A percentile compares a stretch with the other conserved stretches of the same genome.
phyloP scores from a whole-genome alignment of 2,797 vertebrate species.

The Poecilia wingei region DNA sequence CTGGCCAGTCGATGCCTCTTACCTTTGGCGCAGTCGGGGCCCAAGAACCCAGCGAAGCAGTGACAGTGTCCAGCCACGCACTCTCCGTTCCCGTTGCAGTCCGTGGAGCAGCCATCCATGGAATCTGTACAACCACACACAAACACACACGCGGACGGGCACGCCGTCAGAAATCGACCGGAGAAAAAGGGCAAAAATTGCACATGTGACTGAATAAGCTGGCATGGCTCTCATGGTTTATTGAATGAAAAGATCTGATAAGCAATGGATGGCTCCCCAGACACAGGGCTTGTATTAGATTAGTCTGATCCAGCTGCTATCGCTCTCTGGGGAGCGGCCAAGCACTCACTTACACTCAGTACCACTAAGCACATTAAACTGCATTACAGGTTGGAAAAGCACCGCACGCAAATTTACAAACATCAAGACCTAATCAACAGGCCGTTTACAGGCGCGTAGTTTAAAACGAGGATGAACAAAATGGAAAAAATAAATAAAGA shows the following conservation, averaged over 20 bases:
- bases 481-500: conserved; percentile 4
- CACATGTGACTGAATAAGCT: conserved; percentile 60
- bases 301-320: conserved; percentile 82
- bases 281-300: conserved; percentile 77
- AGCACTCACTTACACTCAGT: conserved; percentile 78
- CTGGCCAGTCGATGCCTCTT: conserved; percentile 45
- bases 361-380: conserved; percentile 77
- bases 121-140: conserved; percentile 78
- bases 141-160: conserved; percentile 31
- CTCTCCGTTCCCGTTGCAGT: conserved; percentile 96
- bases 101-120: conserved; percentile 93
- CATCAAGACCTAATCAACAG: conserved; percentile 74
- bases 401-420: conserved; percentile 65
- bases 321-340: conserved; percentile 75
- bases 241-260: conserved; percentile 80
- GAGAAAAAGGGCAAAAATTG: conserved; percentile 45
- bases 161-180: conserved; percentile 29
- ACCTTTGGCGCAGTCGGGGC: conserved; percentile 96
- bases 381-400: conserved; percentile 75
- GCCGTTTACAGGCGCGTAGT: conserved; percentile 65
- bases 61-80: conserved; percentile 96
- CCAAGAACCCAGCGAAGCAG: conserved; percentile 94
- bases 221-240: conserved; percentile 61
- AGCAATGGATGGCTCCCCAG: conserved; percentile 79
- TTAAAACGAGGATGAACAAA: conserved; percentile 50